Base-by-base conservation (phyloP, 37 sponge, comb jelly and placozoan species). In the Oscarella lobularis region DNA sequence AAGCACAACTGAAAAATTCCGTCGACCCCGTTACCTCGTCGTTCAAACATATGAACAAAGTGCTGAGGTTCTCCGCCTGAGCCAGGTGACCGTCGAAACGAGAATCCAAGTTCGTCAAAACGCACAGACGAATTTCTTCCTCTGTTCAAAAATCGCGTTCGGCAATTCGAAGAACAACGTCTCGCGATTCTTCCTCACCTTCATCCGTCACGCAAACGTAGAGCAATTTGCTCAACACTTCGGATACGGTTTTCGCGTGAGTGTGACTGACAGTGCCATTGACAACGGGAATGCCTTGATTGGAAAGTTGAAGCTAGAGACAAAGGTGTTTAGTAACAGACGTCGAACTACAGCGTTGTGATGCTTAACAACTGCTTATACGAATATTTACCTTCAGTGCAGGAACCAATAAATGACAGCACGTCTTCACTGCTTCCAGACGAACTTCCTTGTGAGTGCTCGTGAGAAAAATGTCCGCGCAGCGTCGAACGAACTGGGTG, bases 1-100 rank as follows among this genome's bases (percentile, higher is more conserved):
- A n/a, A n/a, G n/a, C n/a, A n/a, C n/a, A n/a, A n/a, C n/a, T n/a
- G n/a, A n/a, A 27, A n/a, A n/a, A n/a, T n/a, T n/a, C n/a, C n/a
- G n/a, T n/a, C n/a, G n/a, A n/a, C 40, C n/a, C n/a, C n/a, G 76
- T 80, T 38, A 87, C 89, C 75, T 81, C 88, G 72, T 96, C 97
- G 37, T 96, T 91, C 31, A 96, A 76, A 30, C 92, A 92, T 37
- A 89, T 77, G 77, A 96, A 96, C 37, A 92, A 73, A 27, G 85
- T 83, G 40, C 79, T 81, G 40, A 92, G 75, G 73, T 83, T 83
- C 72, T 92, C 94, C 38, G 90, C 87, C 73, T 92, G 94, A 33
- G 94, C 89, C 38, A 92, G 76, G 78, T 89, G 87, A 66, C 84
- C 80, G 78, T 92, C 90, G 78, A 89, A 92, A 40, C 75, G 74